Evolutionary conservation across 2,888 invertebrate genomes (phyloP), one percentile per base, ranked within the genome.

Genomic region (Bhutanitis thaidina): DNA sequence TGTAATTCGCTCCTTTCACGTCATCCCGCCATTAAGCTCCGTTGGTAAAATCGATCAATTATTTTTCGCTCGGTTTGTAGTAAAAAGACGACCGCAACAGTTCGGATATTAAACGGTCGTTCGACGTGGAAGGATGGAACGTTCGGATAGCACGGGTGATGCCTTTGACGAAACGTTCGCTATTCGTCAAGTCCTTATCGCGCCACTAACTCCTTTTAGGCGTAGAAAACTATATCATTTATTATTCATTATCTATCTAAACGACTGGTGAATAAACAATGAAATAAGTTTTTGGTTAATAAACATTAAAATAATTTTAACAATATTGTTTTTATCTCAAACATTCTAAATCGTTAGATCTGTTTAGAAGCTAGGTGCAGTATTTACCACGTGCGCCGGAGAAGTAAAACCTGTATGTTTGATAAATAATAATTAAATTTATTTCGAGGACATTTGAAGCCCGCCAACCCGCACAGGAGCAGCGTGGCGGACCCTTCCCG

Each of bases 71-170:
- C 68, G 69, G 67, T 66, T 69, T 68, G 68, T 69, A 61, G 75
- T 77, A 81, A 83, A 83, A 86, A 83, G 84, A 82, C 69, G 68
- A 66, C 68, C 65, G 68, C 69, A 67, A 62, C 69, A 64, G 70
- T 73, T 77, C 80, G 83, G 84, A 84, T 86, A 85, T 87, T 81
- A 82, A 84, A 82, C 81, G 79, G 67, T 70, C 67, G 71, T 55
- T 59, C 62, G 64, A 69, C 70, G 64, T 55, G 55, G 66, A 67
- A 65, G 62, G 65, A 68, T 67, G 61, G 60, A 58, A 45, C 56
- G 59, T 56, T 54, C 51, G 52, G 54, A 52, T 52, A 47, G 39
- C 32, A 27, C 43, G 45, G 45, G 55, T 54, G 60, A 40, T n/a
- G 48, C 52, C 51, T 53, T 47, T 56, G 47, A 56, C 53, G 52